phyloP scores from a whole-genome alignment of 1,140 invertebrate species.

The Dreissena polymorpha region DNA sequence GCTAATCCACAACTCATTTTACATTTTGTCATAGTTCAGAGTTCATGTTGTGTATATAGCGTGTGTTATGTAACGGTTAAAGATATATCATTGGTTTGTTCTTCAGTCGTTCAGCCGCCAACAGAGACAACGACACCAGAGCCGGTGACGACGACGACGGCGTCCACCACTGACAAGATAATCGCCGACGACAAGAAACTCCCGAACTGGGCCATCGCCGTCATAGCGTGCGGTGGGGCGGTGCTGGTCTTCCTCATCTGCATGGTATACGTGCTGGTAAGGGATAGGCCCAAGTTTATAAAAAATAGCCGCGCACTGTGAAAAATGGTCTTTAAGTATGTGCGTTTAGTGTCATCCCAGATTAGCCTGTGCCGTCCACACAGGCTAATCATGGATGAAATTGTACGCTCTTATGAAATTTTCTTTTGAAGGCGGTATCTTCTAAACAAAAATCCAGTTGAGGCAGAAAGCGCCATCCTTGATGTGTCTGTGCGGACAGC shows the following conservation, averaged over 20 bases:
- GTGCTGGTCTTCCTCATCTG: slow-evolving; percentile 47
- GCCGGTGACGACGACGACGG: slow-evolving; percentile 20
- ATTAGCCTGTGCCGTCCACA: too few species aligned
- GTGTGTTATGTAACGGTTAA: too few species aligned
- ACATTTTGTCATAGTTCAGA: neutral
- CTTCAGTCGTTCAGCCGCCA: neutral
- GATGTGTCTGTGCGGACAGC: too few species aligned
- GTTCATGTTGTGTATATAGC: neutral
- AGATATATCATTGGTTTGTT: too few species aligned
- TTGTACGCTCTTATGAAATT: too few species aligned
- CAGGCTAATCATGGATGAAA: too few species aligned
- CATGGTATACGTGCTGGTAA: slow-evolving; percentile 55
- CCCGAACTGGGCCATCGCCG: slow-evolving; percentile 60
- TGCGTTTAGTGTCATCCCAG: too few species aligned
- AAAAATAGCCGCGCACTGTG: neutral
- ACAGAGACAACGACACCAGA: neutral
- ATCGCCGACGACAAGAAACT: neutral
- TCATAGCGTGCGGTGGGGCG: slow-evolving; percentile 55
- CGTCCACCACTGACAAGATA: slow-evolving; percentile 9
- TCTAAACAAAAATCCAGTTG: too few species aligned
- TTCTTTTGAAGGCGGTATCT: too few species aligned
- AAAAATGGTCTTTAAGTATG: neutral
- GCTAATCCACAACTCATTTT: neutral
- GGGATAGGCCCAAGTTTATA: neutral
- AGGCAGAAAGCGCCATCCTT: too few species aligned